Percentiles rank a stretch among this genome's conserved stretches.
Conservation (phyloP, 2,797 vertebrate genomes). For the Myotis pilosus region DNA sequence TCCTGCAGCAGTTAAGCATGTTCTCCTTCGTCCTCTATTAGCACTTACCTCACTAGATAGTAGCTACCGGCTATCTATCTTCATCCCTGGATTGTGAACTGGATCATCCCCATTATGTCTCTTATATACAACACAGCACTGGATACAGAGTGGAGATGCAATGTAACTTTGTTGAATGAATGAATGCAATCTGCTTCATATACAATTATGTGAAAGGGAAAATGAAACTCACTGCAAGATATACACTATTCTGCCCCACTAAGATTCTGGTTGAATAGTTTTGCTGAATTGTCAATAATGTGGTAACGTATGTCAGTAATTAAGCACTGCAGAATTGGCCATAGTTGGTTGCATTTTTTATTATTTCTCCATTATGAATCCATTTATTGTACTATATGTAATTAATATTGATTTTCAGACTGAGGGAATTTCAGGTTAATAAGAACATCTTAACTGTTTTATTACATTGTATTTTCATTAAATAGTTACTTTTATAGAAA, state of each 20-base stretch:
- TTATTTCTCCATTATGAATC: constrained; percentile 18
- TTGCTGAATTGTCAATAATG: constrained; percentile 46
- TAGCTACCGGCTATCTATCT: background rate
- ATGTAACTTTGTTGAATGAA: background rate
- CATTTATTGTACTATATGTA: constrained; percentile 44
- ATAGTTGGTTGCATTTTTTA: background rate
- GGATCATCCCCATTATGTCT: background rate
- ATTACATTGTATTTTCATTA: constrained; percentile 46
- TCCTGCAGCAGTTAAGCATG: background rate
- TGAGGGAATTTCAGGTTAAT: constrained; percentile 15
- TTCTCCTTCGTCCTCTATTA: background rate
- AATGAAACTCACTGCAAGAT: background rate
- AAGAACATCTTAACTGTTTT: constrained; percentile 7
- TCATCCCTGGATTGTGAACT: background rate
- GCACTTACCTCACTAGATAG: background rate
- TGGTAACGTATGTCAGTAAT: constrained; percentile 10
- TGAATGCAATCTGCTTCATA: background rate
- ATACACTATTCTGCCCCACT: background rate
- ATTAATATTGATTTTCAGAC: constrained; percentile 65
- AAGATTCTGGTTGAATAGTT: constrained; percentile 6
- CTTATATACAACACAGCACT: background rate
- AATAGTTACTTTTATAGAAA: background rate
- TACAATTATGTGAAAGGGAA: background rate
- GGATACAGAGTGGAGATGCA: background rate
- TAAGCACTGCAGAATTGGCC: background rate